Conservation (phyloP, 53 echinoderm and acorn worm species). For the Paracentrotus lividus region DNA sequence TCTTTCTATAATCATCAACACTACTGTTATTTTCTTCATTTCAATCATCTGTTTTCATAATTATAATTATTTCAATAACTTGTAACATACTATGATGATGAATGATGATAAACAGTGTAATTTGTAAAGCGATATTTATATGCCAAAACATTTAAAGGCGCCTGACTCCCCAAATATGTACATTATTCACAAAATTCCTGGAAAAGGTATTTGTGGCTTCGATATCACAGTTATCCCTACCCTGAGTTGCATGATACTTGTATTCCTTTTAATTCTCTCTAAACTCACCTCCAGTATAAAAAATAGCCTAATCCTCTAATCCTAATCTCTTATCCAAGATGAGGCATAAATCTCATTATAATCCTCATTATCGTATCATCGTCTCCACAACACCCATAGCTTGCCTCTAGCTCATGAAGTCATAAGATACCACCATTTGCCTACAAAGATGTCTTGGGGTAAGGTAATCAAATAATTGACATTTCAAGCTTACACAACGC, state of each 20-base stretch:
- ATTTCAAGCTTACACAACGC: slow-evolving; percentile 1
- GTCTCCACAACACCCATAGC: background rate
- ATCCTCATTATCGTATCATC: background rate
- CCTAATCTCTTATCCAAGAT: background rate
- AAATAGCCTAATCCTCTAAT: background rate
- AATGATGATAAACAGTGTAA: no score
- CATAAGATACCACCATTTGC: background rate
- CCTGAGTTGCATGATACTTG: background rate
- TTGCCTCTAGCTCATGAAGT: background rate
- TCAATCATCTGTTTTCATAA: no score
- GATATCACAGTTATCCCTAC: background rate
- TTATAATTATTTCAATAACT: no score
- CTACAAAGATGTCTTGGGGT: background rate
- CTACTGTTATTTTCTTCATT: no score
- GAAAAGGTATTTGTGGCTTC: no score
- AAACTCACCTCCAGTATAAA: background rate
- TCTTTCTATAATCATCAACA: no score
- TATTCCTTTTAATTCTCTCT: background rate
- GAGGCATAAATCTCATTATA: background rate
- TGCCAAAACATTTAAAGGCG: no score
- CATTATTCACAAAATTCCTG: no score
- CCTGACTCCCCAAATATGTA: no score
- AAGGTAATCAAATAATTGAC: slow-evolving; percentile 50
- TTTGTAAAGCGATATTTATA: no score
- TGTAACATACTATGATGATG: no score